These are phyloP conservation scores for Rhadina sibilatrix DNA, from an alignment of 2,113 vertebrate genomes.

Conservation along the genomic window DNA sequence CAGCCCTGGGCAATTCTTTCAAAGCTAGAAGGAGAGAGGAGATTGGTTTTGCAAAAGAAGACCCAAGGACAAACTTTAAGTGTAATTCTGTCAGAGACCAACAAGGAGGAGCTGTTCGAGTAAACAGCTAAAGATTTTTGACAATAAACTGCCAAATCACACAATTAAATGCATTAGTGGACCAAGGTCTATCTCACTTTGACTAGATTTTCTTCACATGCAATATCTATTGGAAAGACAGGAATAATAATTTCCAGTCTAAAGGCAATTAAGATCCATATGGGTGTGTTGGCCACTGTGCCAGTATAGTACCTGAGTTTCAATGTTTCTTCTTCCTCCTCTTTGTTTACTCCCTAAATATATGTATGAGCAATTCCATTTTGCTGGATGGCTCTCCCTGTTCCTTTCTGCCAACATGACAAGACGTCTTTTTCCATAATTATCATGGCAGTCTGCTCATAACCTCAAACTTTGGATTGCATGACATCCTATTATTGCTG, in stretches of 20 bases:
- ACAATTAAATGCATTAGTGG: background rate
- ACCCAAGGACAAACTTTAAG: background rate
- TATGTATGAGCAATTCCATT: background rate
- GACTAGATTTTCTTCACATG: background rate
- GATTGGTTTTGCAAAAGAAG: constrained; percentile 26
- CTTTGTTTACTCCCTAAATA: background rate
- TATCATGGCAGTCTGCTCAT: background rate
- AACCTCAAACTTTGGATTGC: background rate
- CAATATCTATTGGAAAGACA: background rate
- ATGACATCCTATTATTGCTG: background rate
- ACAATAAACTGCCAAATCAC: background rate
- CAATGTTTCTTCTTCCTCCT: background rate
- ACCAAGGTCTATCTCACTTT: background rate
- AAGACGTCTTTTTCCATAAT: background rate
- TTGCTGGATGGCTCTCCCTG: background rate
- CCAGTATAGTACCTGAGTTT: background rate
- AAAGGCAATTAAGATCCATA: background rate
- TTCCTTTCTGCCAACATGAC: background rate
- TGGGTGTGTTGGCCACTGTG: background rate
- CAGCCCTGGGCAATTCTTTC: constrained; percentile 16
- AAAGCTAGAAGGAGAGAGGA: background rate
- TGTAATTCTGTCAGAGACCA: background rate
- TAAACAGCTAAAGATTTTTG: background rate
- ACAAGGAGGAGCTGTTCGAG: background rate
- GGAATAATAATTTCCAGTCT: background rate